Base-by-base conservation (phyloP, 1,140 invertebrate species). In the Zaprionus ghesquierei region DNA sequence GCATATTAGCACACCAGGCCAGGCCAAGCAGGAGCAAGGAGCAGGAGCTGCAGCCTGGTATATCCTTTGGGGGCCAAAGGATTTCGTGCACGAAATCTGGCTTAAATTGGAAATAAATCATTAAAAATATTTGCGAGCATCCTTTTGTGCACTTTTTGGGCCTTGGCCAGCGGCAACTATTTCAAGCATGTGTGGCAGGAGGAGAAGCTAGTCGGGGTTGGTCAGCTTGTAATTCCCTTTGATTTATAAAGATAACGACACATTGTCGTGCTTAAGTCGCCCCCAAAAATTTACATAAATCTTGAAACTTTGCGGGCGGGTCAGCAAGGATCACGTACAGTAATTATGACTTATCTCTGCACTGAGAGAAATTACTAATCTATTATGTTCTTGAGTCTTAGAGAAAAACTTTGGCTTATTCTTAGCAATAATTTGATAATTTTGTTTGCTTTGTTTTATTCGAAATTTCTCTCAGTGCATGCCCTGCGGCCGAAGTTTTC, bases 21-120 rank as follows among this genome's bases (percentile, higher is more conserved):
- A 31, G 18, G 60, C n/a, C n/a, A n/a, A 51, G 31, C 56, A 23
- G 25, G 49, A 6, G 25, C 31, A 13, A n/a, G 5, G 59, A 54
- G 65, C 13, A 15, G 69, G 69, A 70, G 65, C 77, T 41, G 62
- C 49, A 31, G 44, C 22, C 20, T 12, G 44, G 33, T 31, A 59
- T 54, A 25, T 25, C 18, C 71, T 69, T 68, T 77, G 60, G 56
- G 68, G 79, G 73, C 65, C 64, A 73, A 74, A 89, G 75, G 64
- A 72, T 89, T 82, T 89, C 75, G 77, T 64, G 85, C 73, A 81
- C 49, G 69, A 77, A 89, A 90, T 85, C 79, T 85, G 63, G 84
- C 77, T 74, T 90, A 89, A 89, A 89, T 90, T 90, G 77, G 75
- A 68, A 85, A 90, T 90, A 90, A 90, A 90, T 90, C 89, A 90